Base-by-base conservation (phyloP, 1,140 invertebrate species). In the Apis cerana region DNA sequence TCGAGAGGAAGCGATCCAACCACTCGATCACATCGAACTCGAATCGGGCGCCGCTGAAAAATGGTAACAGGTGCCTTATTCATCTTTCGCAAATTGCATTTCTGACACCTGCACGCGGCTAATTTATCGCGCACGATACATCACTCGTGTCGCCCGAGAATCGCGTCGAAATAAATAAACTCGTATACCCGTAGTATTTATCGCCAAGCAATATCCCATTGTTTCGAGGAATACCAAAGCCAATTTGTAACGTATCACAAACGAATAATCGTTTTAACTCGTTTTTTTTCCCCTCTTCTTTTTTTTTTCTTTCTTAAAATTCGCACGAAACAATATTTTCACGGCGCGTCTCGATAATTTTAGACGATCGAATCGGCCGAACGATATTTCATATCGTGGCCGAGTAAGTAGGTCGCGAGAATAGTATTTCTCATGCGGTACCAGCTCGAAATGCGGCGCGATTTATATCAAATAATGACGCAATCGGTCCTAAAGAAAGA, bases 381-480 rank as follows among this genome's bases (percentile, higher is more conserved):
- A 72, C 61, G 50, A 69, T 69, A 70, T 62, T 78, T 82, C 75
- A 78, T 77, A 77, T 78, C 67, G 67, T 19, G 13, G 50, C 12
- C 15, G 75, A 33, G 33, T 54, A 77, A 77, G 58, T 78, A 21
- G 81, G 80, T 78, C 81, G 75, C 75, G 75, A 64, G 75, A 82
- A 78, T 78, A 78, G 81, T 27, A 27, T 77, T 64, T 78, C 58
- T 68, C 75, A 56, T 50, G 17, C 62, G 33, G 50, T 70, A 70
- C 65, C 33, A 21, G n/a, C 17, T 23, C 52, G 50, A n/a, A 64
- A 62, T 64, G 33, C 67, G 17, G 17, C 61, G 54, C 64, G 80
- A 82, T 84, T 84, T 84, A 81, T 84, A 82, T 82, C 64, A 82
- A 81, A 84, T 84, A 81, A 69, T 82, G 83, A 84, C 83, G 83